A percentile compares a stretch with the other conserved stretches of the same genome.
Evolutionary conservation across 2,888 invertebrate species (phyloP).

Genomic region (Hipparchia semele): DNA sequence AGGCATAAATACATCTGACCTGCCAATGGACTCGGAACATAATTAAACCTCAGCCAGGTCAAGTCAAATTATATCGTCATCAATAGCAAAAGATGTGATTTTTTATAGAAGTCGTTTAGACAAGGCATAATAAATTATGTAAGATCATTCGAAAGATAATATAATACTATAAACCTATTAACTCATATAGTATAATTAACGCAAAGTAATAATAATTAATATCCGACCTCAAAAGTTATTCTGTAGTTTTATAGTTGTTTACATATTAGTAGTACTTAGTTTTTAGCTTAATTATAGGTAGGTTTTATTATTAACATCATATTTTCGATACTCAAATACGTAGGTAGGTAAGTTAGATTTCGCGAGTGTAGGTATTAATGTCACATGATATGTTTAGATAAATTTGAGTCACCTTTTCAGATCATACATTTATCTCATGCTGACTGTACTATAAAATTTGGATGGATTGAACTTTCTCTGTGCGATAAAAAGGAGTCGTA

Average conservation of each 20-base stretch:
- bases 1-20: background rate
- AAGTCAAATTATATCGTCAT: background rate
- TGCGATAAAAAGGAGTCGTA: slow-evolving; percentile 15
- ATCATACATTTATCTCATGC: background rate
- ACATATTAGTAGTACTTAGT: background rate
- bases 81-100: background rate
- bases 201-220: background rate
- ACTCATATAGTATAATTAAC: slow-evolving; percentile 3
- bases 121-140: background rate
- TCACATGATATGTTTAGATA: slow-evolving; percentile 1
- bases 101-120: background rate
- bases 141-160: background rate
- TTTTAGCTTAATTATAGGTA: slow-evolving; percentile 29
- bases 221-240: slow-evolving; percentile 5
- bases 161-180: background rate
- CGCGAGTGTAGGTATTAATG: background rate
- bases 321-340: background rate
- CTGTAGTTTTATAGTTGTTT: slow-evolving; percentile 5
- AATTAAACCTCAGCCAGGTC: background rate
- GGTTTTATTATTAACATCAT: slow-evolving; percentile 8
- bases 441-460: slow-evolving; percentile 34
- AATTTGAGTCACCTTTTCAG: too few relatives aligned
- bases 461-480: slow-evolving; percentile 40
- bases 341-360: background rate
- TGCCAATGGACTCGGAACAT: background rate